Percentiles rank a stretch among this genome's conserved stretches.
phyloP scores from a whole-genome alignment of 1,140 invertebrate species.

The Popillia japonica region DNA sequence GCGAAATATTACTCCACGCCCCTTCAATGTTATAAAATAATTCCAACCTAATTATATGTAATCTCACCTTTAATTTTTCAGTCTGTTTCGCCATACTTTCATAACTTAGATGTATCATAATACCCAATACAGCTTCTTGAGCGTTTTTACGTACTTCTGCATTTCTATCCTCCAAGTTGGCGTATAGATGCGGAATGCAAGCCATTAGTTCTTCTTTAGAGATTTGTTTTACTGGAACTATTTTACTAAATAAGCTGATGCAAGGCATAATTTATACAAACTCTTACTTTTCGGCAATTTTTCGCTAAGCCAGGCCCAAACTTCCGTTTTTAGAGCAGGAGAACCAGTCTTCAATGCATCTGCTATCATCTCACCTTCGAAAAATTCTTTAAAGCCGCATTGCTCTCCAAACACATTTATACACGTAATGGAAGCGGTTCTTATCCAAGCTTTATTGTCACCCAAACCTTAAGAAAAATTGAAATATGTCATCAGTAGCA shows the following conservation, averaged over 20 bases:
- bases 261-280: conserved; percentile 26
- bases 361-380: conserved; percentile 88
- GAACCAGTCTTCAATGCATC: conserved; percentile 87
- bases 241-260: conserved; percentile 44
- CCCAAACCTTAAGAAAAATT: conserved; percentile 63
- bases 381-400: conserved; percentile 81
- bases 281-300: conserved; percentile 76
- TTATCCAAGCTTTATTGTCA: conserved; percentile 77
- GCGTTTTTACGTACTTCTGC: conserved; percentile 91
- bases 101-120: conserved; percentile 93
- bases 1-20: too few relatives aligned
- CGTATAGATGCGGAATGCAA: conserved; percentile 82
- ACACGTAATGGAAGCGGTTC: conserved; percentile 78
- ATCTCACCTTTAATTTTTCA: conserved; percentile 80
- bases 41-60: too few relatives aligned
- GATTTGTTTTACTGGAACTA: conserved; percentile 73
- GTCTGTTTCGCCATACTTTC: conserved; percentile 80
- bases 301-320: conserved; percentile 86
- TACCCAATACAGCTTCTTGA: conserved; percentile 86
- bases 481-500: too few relatives aligned
- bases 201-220: conserved; percentile 81
- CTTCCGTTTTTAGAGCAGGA: conserved; percentile 79
- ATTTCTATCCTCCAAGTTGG: conserved; percentile 89
- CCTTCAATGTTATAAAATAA: too few relatives aligned
- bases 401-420: conserved; percentile 86